phyloP scores from a whole-genome alignment of 2,113 vertebrate genomes.

The Dascyllus trimaculatus region DNA sequence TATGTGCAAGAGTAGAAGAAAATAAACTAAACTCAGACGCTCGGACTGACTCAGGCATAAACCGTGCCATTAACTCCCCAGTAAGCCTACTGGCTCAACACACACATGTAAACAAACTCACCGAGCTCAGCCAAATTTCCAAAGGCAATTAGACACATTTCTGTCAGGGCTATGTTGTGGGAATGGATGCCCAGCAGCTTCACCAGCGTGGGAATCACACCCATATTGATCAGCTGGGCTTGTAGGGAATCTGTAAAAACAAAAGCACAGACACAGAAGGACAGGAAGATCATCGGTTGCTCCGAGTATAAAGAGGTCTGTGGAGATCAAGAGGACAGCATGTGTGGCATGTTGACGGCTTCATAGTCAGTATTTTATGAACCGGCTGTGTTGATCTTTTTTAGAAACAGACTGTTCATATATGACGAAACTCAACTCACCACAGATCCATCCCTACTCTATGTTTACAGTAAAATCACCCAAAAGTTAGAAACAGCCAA shows the following conservation, averaged over 20 bases:
- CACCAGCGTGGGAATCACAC: slow-evolving; percentile 97
- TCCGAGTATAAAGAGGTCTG: not conserved
- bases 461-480: too few species aligned
- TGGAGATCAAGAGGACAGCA: not conserved
- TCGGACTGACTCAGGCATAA: too few species aligned
- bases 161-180: slow-evolving; percentile 94
- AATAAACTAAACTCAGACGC: too few species aligned
- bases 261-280: slow-evolving; percentile 6
- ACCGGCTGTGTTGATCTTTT: too few species aligned
- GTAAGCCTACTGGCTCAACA: not conserved
- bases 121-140: slow-evolving; percentile 98
- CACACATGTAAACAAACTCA: slow-evolving; percentile 65
- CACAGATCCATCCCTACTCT: too few species aligned
- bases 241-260: slow-evolving; percentile 91
- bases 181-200: slow-evolving; percentile 94
- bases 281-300: not conserved
- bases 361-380: too few species aligned
- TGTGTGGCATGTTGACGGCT: too few species aligned
- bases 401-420: too few species aligned
- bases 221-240: slow-evolving; percentile 98
- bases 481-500: too few species aligned
- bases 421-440: too few species aligned
- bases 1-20: too few species aligned
- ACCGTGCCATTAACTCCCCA: too few species aligned
- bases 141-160: slow-evolving; percentile 99